These are phyloP conservation scores for Brachypalpus laphriformis DNA, from an alignment of 2,888 invertebrate species.

Conservation along the genomic window DNA sequence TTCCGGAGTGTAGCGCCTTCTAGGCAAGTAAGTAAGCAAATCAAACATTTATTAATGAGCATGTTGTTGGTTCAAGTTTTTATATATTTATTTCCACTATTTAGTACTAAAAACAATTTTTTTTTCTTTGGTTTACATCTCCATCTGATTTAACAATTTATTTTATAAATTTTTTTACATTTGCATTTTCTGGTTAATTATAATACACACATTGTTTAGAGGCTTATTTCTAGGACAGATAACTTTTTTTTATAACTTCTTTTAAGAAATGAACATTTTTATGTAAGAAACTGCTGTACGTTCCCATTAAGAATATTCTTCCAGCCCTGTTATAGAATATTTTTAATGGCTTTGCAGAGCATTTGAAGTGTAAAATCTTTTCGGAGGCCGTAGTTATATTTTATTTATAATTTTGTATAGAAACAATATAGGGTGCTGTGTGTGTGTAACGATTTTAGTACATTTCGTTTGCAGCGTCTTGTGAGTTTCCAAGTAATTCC, in stretches of 20 bases:
- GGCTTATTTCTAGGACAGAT: constrained; percentile 41
- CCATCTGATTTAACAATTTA: constrained; percentile 42
- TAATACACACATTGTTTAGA: constrained; percentile 55
- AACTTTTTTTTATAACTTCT: constrained; percentile 10
- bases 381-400: constrained; percentile 58
- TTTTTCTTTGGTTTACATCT: not conserved
- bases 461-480: constrained; percentile 54
- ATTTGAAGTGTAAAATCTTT: constrained; percentile 49
- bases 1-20: no score
- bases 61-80: constrained; percentile 4
- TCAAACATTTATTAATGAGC: constrained; percentile 15
- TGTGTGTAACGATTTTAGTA: constrained; percentile 18
- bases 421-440: not conserved
- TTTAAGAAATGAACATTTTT: constrained; percentile 2
- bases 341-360: constrained; percentile 55
- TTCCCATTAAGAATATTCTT: constrained; percentile 70
- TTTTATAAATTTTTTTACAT: constrained; percentile 17
- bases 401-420: not conserved
- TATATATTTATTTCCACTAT: constrained; percentile 41
- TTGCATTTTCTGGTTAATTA: constrained; percentile 47
- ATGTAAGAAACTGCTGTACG: constrained; percentile 5
- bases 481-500: constrained; percentile 73
- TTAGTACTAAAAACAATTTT: constrained; percentile 61
- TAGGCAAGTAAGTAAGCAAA: no score
- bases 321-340: constrained; percentile 72